These are phyloP conservation scores for Podocnemis expansa DNA, from an alignment of 2,113 vertebrate genomes.

Conservation along the genomic window DNA sequence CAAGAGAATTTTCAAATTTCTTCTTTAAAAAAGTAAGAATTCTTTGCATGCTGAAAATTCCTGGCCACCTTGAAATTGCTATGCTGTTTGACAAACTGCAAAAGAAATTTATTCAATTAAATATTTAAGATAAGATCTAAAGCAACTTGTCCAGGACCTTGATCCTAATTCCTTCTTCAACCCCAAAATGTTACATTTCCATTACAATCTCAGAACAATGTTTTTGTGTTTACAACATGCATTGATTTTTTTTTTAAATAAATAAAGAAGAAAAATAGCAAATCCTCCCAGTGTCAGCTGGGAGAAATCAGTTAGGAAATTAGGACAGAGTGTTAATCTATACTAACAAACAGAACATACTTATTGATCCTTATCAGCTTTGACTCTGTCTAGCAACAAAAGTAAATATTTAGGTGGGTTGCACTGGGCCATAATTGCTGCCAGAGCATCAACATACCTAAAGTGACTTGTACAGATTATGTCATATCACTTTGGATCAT, in stretches of 20 bases:
- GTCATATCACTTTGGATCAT: background rate
- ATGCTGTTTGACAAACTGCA: background rate
- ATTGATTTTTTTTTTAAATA: conserved; percentile 20
- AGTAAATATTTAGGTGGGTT: conserved; percentile 35
- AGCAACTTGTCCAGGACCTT: background rate
- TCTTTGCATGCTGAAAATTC: background rate
- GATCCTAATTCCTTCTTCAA: background rate
- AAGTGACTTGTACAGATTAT: background rate
- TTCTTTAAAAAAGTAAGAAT: background rate
- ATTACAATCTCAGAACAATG: background rate
- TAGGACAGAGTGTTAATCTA: conserved; percentile 35
- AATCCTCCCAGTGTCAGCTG: conserved; percentile 36
- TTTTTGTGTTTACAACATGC: conserved; percentile 6
- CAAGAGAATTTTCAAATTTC: background rate
- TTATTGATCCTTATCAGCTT: conserved; percentile 48
- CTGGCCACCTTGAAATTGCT: background rate
- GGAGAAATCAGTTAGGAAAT: conserved; percentile 51
- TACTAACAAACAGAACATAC: background rate
- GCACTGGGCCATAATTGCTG: background rate
- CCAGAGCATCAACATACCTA: background rate
- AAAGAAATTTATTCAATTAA: background rate
- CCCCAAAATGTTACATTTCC: conserved; percentile 7
- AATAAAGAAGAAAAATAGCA: conserved; percentile 14
- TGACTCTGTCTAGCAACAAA: background rate
- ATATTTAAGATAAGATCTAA: background rate